Evolutionary conservation across 2,113 vertebrate genomes (phyloP).

Genomic region (Thalassoma bifasciatum): DNA sequence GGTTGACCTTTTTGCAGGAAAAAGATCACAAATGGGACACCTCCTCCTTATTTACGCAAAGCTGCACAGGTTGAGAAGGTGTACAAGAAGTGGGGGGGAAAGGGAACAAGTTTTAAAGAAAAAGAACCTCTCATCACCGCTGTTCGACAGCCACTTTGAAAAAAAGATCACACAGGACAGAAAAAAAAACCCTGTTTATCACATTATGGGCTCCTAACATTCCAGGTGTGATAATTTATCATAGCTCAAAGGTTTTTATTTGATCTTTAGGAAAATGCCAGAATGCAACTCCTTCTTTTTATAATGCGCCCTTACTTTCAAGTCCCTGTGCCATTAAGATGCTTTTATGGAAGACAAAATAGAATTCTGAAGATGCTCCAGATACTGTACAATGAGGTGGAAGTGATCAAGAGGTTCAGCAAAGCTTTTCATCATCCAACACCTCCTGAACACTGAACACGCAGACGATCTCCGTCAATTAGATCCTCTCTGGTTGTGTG

Average conservation of each 20-base stretch:
- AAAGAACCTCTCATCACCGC: constrained; percentile 33
- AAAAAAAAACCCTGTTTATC: constrained; percentile 18
- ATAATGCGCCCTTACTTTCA: constrained; percentile 48
- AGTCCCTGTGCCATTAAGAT: constrained; percentile 31
- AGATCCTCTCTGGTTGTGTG: background rate
- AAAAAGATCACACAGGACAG: constrained; percentile 47
- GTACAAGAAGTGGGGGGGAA: constrained; percentile 20
- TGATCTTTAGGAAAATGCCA: constrained; percentile 59
- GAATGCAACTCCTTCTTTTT: constrained; percentile 49
- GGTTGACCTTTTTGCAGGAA: background rate
- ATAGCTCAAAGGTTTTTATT: constrained; percentile 57
- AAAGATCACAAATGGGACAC: constrained; percentile 11
- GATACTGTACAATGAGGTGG: background rate
- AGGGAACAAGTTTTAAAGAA: constrained; percentile 3
- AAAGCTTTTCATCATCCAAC: constrained; percentile 27
- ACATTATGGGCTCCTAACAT: constrained; percentile 47
- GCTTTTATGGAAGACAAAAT: constrained; percentile 7
- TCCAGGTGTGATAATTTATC: constrained; percentile 41
- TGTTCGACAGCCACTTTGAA: constrained; percentile 30
- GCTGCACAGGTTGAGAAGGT: constrained; percentile 17
- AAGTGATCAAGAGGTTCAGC: constrained; percentile 11
- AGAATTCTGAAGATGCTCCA: background rate
- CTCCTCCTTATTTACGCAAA: constrained; percentile 33
- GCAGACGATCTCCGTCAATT: background rate
- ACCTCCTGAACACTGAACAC: background rate